Evolutionary conservation across 2,113 vertebrate genomes (phyloP).

Genomic region (Protobothrops mucrosquamatus): DNA sequence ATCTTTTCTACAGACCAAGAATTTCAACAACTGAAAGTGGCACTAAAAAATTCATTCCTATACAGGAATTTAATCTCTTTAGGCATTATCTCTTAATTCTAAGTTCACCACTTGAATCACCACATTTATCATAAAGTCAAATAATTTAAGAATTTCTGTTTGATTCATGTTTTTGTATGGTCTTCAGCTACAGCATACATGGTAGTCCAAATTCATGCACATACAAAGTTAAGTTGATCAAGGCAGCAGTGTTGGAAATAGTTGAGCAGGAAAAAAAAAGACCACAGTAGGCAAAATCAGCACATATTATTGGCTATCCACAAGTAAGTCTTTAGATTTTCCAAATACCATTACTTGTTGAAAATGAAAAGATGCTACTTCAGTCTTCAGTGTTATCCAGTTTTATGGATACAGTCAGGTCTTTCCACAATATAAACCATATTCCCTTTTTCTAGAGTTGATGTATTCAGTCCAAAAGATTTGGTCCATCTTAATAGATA

Average conservation of each 20-base stretch:
- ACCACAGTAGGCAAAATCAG: not conserved
- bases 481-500: not conserved
- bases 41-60: not conserved
- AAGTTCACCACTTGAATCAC: not conserved
- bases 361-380: not conserved
- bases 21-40: conserved; percentile 22
- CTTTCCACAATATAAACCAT: not conserved
- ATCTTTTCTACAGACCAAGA: not conserved
- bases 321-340: conserved; percentile 41
- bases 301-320: conserved; percentile 24
- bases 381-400: not conserved
- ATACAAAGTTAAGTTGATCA: conserved; percentile 52
- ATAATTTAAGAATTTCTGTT: not conserved
- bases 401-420: not conserved
- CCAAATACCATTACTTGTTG: not conserved
- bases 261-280: not conserved
- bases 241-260: conserved; percentile 5
- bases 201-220: conserved; percentile 24
- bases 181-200: conserved; percentile 25
- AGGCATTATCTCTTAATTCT: conserved; percentile 6
- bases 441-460: not conserved
- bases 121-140: conserved; percentile 12
- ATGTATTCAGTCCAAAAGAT: not conserved
- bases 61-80: conserved; percentile 17
- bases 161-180: conserved; percentile 24